Evolutionary conservation across 2,113 vertebrate species (phyloP).

Genomic region (Sus scrofa): DNA sequence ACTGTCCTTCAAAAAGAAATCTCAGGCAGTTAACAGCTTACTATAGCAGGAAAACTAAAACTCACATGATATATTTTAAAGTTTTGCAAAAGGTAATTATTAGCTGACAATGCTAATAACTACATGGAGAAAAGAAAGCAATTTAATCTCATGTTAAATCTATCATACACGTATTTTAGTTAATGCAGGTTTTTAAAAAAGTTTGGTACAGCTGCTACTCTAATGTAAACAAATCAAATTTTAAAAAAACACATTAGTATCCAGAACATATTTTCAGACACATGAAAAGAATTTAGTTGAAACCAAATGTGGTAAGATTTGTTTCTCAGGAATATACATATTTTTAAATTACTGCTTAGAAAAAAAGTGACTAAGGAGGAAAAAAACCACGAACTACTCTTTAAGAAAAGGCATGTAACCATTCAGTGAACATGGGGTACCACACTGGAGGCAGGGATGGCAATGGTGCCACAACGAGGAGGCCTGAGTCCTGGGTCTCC

Average conservation of each 20-base stretch:
- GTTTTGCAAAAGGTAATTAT: not conserved
- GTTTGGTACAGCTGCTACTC: not conserved
- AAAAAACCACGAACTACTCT: not conserved
- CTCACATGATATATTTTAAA: not conserved
- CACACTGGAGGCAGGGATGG: rapidly evolving
- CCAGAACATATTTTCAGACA: not conserved
- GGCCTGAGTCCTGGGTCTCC: too few species aligned
- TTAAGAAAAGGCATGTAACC: not conserved
- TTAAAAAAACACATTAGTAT: not conserved
- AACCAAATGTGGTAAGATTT: not conserved
- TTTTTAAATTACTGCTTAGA: not conserved
- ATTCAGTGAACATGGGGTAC: rapidly evolving
- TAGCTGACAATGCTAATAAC: slow-evolving; percentile 7
- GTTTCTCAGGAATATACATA: not conserved
- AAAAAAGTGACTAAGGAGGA: not conserved
- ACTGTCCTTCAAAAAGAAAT: not conserved
- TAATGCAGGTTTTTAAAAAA: not conserved
- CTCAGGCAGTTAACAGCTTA: not conserved
- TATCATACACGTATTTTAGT: not conserved
- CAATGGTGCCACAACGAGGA: rapidly evolving
- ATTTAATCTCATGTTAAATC: slow-evolving; percentile 6
- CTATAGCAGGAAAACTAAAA: not conserved
- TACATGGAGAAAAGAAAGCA: not conserved
- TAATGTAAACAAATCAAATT: not conserved
- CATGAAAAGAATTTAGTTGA: not conserved